These are phyloP conservation scores for Addax nasomaculatus DNA, from an alignment of 2,113 vertebrate genomes.

Conservation along the genomic window DNA sequence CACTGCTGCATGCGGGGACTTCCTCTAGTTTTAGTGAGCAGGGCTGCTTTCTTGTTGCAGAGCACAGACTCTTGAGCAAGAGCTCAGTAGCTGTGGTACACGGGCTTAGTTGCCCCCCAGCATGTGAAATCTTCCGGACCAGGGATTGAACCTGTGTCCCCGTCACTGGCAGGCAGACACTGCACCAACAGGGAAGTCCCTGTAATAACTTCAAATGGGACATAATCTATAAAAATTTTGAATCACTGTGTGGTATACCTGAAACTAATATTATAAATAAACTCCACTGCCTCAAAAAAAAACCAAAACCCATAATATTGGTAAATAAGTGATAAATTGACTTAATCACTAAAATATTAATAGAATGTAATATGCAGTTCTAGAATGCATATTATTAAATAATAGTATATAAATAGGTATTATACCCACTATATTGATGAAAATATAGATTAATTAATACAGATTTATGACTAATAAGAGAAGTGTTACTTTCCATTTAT, in stretches of 20 bases:
- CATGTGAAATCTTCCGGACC: neutral
- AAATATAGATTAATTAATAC: neutral
- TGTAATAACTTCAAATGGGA: neutral
- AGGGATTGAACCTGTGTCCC: neutral
- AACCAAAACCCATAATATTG: neutral
- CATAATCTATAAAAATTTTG: neutral
- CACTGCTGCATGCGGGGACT: neutral
- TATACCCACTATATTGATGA: neutral
- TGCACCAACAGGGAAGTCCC: neutral
- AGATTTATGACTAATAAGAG: conserved; percentile 3
- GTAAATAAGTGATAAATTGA: neutral
- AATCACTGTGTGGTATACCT: neutral
- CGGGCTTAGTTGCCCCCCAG: neutral
- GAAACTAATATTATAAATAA: neutral
- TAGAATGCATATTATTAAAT: neutral
- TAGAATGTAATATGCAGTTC: neutral
- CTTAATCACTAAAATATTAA: neutral
- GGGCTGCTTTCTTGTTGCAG: neutral
- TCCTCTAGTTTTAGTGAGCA: neutral
- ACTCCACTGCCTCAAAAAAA: neutral
- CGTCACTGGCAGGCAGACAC: neutral
- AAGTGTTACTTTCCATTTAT: conserved; percentile 12
- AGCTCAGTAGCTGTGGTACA: neutral
- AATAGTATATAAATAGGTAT: neutral
- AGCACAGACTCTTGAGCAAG: neutral